phyloP scores from a whole-genome alignment of 2,113 vertebrate species.

The Zeus faber region DNA sequence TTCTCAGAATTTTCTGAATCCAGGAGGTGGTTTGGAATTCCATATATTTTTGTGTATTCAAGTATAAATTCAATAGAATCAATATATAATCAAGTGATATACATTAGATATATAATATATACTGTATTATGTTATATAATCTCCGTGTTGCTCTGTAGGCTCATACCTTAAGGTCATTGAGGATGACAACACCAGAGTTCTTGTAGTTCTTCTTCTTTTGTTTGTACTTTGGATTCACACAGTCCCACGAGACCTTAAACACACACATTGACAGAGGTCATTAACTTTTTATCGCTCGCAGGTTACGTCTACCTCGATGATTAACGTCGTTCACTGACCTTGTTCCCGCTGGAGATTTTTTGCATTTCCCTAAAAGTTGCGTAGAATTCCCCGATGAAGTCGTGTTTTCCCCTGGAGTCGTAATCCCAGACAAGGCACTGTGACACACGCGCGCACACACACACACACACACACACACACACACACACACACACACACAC shows the following conservation, averaged over 20 bases:
- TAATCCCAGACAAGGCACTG: slow-evolving; percentile 94
- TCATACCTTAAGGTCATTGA: slow-evolving; percentile 87
- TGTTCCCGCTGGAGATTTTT: slow-evolving; percentile 82
- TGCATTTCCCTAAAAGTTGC: slow-evolving; percentile 93
- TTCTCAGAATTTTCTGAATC: too few species aligned
- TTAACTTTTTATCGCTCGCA: too few species aligned
- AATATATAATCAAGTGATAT: too few species aligned
- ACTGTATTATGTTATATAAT: too few species aligned
- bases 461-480: not conserved
- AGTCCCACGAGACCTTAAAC: slow-evolving; percentile 87
- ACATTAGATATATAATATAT: too few species aligned
- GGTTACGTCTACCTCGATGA: too few species aligned
- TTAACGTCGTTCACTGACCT: slow-evolving; percentile 71
- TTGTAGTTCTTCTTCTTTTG: slow-evolving; percentile 92
- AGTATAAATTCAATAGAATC: too few species aligned
- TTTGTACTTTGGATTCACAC: slow-evolving; percentile 93
- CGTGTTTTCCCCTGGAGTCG: slow-evolving; percentile 91
- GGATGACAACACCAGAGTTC: slow-evolving; percentile 89
- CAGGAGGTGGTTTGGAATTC: too few species aligned
- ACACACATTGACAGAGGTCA: slow-evolving; percentile 18
- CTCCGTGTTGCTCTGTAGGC: not conserved
- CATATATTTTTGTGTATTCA: too few species aligned
- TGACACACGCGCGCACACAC: not conserved
- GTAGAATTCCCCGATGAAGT: slow-evolving; percentile 95
- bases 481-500: not conserved